Percentiles rank a stretch among this genome's conserved stretches.
These are phyloP conservation scores for Raphicerus campestris DNA, from an alignment of 2,113 vertebrate genomes.

Conservation along the genomic window DNA sequence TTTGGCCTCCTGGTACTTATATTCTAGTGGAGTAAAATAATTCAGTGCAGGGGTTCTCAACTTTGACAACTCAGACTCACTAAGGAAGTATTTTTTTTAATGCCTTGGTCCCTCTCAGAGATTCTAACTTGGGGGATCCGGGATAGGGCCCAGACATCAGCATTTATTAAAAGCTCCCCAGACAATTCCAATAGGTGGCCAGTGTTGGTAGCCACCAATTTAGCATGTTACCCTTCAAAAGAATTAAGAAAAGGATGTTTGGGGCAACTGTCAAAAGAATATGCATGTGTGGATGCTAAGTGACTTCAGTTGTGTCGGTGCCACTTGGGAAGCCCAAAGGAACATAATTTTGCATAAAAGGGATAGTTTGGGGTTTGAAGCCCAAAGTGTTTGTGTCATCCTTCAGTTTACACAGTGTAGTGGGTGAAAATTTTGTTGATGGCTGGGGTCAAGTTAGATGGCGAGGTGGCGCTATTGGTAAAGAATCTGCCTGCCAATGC, in stretches of 20 bases:
- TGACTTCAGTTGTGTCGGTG: neutral
- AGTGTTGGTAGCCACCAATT: neutral
- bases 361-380: neutral
- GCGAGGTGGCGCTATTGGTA: neutral
- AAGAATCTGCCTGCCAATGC: neutral
- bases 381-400: neutral
- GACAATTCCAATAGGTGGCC: neutral
- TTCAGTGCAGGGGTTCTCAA: neutral
- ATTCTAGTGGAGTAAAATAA: neutral
- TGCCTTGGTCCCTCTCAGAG: neutral
- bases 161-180: neutral
- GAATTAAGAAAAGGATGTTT: neutral
- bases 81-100: neutral
- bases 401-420: neutral
- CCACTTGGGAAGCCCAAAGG: neutral
- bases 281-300: neutral
- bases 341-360: neutral
- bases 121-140: neutral
- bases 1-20: neutral
- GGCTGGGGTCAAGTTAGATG: neutral
- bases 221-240: neutral
- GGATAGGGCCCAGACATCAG: neutral
- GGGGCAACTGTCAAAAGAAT: neutral
- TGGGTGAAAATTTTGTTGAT: neutral
- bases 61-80: neutral